Base-by-base conservation (phyloP, 2,113 vertebrate genomes). In the Apodemus sylvaticus region DNA sequence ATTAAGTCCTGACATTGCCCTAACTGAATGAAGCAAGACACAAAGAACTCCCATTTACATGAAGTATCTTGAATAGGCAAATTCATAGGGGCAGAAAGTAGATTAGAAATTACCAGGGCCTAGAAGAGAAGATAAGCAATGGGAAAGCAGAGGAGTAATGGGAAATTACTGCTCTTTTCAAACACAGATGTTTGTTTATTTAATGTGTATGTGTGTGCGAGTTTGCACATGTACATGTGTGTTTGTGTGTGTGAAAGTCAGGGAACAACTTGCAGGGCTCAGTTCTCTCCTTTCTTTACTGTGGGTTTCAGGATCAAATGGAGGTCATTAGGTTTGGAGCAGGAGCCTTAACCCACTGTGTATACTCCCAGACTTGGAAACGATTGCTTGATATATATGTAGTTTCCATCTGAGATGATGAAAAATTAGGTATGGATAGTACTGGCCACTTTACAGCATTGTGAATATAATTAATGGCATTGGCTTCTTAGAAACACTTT, bases 41-140 rank as follows among this genome's bases (percentile, higher is more conserved):
- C 42, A 91, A 94, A 74, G 31, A 91, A 83, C 39, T 76, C 79
- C 73, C 22, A 82, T 24, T 89, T 86, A 31, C 7, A 64, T 76
- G 58, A 96, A 95, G 45, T 81, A 29, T 93, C 53, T 68, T 95
- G 53, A 96, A 81, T 73, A 96, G 19, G 34, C 34, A 55, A 89
- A 91, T 76, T 89, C 62, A 51, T 53, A 58, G 42, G 64, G 29
- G 60, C 19, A 87, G 79, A 87, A 90, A 89, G 77, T 89, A 86
- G 45, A 86, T 68, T 66, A 55, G 78, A 91, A 89, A 51, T 95
- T 91, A 86, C 62, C 78, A 68, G 62, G 42, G n/a, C 16, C 16
- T 78, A 53, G 42, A 31, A 95, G 68, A 95, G 68, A 36, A 95
- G 14, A 31, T 12, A 71, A 34, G 39, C 20, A 74, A 74, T 74